Base-by-base conservation (phyloP, 2,113 vertebrate species). In the Pelusios castaneus region DNA sequence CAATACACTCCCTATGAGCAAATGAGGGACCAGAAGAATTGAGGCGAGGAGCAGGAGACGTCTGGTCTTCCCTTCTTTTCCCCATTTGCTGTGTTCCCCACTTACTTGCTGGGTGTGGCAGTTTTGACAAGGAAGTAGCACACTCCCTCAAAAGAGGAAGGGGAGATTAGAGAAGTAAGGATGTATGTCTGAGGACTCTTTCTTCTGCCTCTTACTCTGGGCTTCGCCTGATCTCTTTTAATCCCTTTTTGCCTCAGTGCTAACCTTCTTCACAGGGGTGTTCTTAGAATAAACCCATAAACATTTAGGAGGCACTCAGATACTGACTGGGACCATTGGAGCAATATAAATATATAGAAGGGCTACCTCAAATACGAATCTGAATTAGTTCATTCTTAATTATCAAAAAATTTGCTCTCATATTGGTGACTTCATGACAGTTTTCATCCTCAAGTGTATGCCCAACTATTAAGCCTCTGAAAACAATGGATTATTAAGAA, bases 161-260 rank as follows among this genome's bases (percentile, higher is more conserved):
- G 45, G 14, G 60, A 52, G 60, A 67, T 24, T 10, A 55, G 21
- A 45, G 29, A 38, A 89, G 47, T 60, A 54, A 27, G 1, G 11
- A n/a, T 87, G 25, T 41, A 81, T 79, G 81, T 82, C 16, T 63
- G 89, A 76, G 51, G 34, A 73, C n/a, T 70, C n/a, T 92, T 90
- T 79, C 92, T 77, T 41, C 90, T 16, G 80, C 12, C 49, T 93
- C 93, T 94, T 82, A 78, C 58, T 73, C 84, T 87, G 47, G 14
- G 87, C 88, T 90, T 86, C 95, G 88, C 27, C 92, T 70, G 82
- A 91, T 49, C 45, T 95, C 82, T 91, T 55, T 84, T 95, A 85
- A 88, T 87, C 87, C 76, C 84, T 70, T 77, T 79, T 89, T 93
- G 91, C 92, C 91, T 95, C 1, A 0, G 13, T 84, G 95, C 2